Conservation (phyloP, 2,113 vertebrate genomes). For the Saimiri boliviensis region DNA sequence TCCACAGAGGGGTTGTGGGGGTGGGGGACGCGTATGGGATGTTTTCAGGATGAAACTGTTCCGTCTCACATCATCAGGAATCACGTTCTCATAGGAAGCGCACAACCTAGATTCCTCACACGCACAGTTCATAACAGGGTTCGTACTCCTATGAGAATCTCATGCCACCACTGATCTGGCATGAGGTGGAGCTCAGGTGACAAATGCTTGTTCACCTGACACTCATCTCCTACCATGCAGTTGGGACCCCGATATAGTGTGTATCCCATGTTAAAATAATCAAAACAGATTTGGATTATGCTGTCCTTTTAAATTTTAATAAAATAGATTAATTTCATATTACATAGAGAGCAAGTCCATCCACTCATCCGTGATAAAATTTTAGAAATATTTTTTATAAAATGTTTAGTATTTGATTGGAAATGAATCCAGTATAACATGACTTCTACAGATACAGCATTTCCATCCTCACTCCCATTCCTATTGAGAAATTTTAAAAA, state of each 20-base stretch:
- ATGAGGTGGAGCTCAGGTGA: no score
- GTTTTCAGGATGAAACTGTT: no score
- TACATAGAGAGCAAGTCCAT: constrained; percentile 72
- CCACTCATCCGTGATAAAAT: constrained; percentile 69
- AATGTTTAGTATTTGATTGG: constrained; percentile 66
- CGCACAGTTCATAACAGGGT: no score
- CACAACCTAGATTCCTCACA: no score
- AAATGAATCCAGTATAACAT: constrained; percentile 62
- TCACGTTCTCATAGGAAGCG: no score
- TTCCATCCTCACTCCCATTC: constrained; percentile 46
- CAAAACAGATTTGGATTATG: constrained; percentile 41
- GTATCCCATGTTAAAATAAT: constrained; percentile 27
- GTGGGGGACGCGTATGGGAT: no score
- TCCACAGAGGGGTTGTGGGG: no score
- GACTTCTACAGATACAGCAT: constrained; percentile 60
- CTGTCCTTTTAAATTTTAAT: constrained; percentile 73
- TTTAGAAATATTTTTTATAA: constrained; percentile 78
- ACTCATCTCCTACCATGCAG: no score
- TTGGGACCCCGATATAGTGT: no score
- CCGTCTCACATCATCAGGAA: no score
- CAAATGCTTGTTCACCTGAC: accelerated
- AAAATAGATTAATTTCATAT: constrained; percentile 77
- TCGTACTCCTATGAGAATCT: no score
- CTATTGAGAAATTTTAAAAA: constrained; percentile 72
- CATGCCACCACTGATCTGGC: no score